Evolutionary conservation across 2,888 invertebrate genomes (phyloP), one percentile per base, ranked within the genome.

Genomic region (Bombyx huttoni): DNA sequence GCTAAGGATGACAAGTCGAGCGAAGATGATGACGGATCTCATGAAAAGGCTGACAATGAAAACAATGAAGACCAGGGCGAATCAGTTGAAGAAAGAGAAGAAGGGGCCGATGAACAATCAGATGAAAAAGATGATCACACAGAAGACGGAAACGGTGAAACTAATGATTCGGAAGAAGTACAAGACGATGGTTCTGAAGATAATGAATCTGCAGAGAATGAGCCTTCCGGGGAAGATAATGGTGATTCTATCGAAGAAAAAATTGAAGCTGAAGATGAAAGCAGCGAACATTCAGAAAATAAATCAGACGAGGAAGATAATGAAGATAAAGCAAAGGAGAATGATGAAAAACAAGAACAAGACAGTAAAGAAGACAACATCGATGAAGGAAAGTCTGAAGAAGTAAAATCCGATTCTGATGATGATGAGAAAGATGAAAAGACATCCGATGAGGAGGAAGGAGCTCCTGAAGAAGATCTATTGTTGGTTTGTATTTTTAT

Each of bases 381-480:
- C 54, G 58, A 67, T 46, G 57, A 53, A 51, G 63, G 63, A 51
- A 66, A 60, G 50, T 62, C 71, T 34, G 72, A 69, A 48, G 78
- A 73, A 51, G 55, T 59, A 55, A 71, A 48, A 56, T 52, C 58
- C 46, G 68, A 64, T 50, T 53, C 77, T 51, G 70, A 75, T 58
- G 77, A 80, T 40, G 58, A 65, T 13, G 65, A 65, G 52, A 67
- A 63, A 54, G 51, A 54, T 56, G 56, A 60, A 49, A 61, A 56
- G 51, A 54, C 54, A 8, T 58, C 56, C 50, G 59, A 56, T 53
- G 83, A 83, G 53, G 82, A 82, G 59, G 85, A 86, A 59, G 90
- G 89, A 55, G 86, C 89, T 13, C 91, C 91, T n/a, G 91, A 91
- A 74, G 92, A 92, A 73, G 92, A 92, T 62, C 76, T 92, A 60